phyloP scores from a whole-genome alignment of 2,113 vertebrate genomes.

The Herpetotheres cachinnans region DNA sequence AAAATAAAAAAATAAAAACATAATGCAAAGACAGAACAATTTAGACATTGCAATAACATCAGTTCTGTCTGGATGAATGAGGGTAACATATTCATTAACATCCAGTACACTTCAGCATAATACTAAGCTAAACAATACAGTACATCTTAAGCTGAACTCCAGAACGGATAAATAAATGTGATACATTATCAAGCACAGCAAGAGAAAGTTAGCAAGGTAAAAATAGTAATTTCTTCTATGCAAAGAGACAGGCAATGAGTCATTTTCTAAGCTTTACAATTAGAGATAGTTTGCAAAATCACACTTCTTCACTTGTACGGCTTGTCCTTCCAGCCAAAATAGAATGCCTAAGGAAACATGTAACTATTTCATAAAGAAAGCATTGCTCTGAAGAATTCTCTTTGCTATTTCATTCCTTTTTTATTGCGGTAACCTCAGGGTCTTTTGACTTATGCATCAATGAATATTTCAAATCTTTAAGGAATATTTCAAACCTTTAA shows the following conservation, averaged over 20 bases:
- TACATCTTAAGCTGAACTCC: neutral
- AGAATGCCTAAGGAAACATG: neutral
- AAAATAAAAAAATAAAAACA: neutral
- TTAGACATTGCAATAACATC: neutral
- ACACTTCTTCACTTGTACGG: neutral
- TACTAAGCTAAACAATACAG: neutral
- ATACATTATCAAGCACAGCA: neutral
- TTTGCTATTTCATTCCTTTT: neutral
- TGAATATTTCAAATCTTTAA: neutral
- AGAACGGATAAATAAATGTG: neutral
- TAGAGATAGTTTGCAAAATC: neutral
- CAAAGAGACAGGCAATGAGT: neutral
- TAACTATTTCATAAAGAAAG: neutral
- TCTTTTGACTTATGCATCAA: neutral
- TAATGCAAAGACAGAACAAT: neutral
- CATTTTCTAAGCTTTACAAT: neutral
- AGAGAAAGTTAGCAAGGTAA: neutral
- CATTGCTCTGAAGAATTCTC: neutral
- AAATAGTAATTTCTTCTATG: conserved; percentile 1
- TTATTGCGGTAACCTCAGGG: neutral
- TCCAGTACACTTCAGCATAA: neutral
- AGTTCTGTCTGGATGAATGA: neutral
- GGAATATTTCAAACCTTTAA: neutral
- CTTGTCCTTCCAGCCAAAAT: neutral
- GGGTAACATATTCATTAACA: neutral